These are phyloP conservation scores for Rhagium mordax DNA, from an alignment of 2,888 invertebrate species.

Conservation along the genomic window DNA sequence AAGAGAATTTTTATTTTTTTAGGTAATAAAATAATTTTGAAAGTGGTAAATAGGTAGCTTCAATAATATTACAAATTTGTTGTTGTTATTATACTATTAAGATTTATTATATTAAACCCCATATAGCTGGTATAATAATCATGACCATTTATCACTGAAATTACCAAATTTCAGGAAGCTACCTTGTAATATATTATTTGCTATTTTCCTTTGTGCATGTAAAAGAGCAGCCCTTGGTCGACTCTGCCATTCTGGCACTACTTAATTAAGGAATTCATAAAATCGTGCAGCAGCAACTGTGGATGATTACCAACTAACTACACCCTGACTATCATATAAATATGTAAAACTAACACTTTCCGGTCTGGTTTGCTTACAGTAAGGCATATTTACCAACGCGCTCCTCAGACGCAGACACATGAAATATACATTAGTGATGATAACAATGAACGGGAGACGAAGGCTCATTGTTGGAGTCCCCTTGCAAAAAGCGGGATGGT, in stretches of 20 bases:
- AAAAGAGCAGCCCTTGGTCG: neutral
- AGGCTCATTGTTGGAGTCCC: slow-evolving; percentile 6
- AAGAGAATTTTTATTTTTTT: too few species aligned
- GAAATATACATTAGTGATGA: slow-evolving; percentile 31
- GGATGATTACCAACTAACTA: slow-evolving; percentile 13
- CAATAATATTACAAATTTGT: too few species aligned
- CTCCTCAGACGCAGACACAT: slow-evolving; percentile 25
- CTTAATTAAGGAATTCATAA: slow-evolving; percentile 12
- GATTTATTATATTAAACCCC: too few species aligned
- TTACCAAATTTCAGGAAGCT: neutral
- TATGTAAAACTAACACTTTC: slow-evolving; percentile 31
- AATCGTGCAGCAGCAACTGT: neutral
- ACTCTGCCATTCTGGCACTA: neutral
- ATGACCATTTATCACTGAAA: neutral
- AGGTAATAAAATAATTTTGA: too few species aligned
- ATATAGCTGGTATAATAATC: too few species aligned
- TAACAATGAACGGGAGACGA: slow-evolving; percentile 26
- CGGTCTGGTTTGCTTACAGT: slow-evolving; percentile 16
- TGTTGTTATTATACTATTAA: too few species aligned
- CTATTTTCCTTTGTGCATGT: neutral
- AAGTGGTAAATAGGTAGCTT: too few species aligned
- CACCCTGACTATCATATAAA: slow-evolving; percentile 13
- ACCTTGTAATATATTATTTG: neutral
- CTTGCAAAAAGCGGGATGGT: neutral
- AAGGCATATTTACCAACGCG: slow-evolving; percentile 17